Evolutionary conservation across 1,140 invertebrate species (phyloP), one percentile per base, ranked within the genome.

Genomic region (Orius insidiosus): DNA sequence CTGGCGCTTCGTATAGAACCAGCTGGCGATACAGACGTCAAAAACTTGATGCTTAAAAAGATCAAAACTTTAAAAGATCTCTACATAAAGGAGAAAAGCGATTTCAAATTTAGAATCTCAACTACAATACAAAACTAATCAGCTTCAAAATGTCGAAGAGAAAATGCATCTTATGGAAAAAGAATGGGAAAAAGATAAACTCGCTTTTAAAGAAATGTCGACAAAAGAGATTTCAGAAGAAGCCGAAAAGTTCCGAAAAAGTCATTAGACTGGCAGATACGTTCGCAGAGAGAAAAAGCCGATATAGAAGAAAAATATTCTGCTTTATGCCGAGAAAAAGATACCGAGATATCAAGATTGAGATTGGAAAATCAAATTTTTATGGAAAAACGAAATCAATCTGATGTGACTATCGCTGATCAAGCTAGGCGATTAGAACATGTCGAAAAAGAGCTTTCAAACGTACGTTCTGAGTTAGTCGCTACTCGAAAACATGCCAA

Each of bases 1-100:
- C n/a, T 85, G 46, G 75, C 75, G 37, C 63, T 85, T 9, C 75
- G 72, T 50, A 76, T 83, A 52, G 63, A 69, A 36, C 71, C 74
- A 2, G 79, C 78, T 0, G 70, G 68, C 50, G 80, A 84, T 59
- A 57, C 63, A 39, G 75, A 82, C 54, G 62, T 85, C 1, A 84
- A 82, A 59, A 74, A 74, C 46, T 77, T 81, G 54, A 75, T 85
- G 63, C 68, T 76, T 19, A 68, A 74, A 51, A 76, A 76, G 56
- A 72, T 80, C 35, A 69, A 68, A 52, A 60, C 64, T 10, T 60
- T 74, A 30, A 72, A 73, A 46, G 68, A 70, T n/a, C n/a, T n/a
- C n/a, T n/a, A n/a, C 50, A 59, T 49, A 51, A 44, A 60, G 16
- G 38, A 54, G 5, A 59, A n/a, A n/a, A 61, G 63, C 40, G 64